Conservation (phyloP, 64 coral and sea anemone species). For the Anthopleura sola region DNA sequence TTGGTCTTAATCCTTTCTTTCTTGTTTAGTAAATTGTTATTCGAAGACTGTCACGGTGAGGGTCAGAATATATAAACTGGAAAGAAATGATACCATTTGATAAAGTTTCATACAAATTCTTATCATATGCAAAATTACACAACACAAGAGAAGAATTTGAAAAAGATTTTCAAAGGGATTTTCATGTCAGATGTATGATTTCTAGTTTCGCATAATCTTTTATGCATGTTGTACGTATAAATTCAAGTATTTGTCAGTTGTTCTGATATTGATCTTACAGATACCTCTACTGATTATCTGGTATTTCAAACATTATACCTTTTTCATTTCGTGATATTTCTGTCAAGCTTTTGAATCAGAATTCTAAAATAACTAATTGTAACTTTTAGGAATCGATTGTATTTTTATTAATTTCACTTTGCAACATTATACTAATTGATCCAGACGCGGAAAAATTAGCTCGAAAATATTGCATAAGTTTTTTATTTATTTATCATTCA, state of each 20-base stretch:
- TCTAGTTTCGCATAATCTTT: not conserved
- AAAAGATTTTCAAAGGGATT: no score
- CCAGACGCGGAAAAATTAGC: not conserved
- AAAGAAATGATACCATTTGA: no score
- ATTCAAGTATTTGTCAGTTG: no score
- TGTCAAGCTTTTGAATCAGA: not conserved
- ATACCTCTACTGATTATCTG: not conserved
- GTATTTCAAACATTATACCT: not conserved
- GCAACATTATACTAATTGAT: not conserved
- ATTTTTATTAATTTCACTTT: not conserved
- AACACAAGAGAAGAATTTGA: no score
- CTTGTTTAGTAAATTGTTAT: not conserved
- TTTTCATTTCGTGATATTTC: not conserved
- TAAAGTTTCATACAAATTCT: no score
- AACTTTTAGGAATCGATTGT: not conserved
- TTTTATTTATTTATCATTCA: not conserved
- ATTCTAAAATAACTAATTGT: no score
- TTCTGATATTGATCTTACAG: not conserved
- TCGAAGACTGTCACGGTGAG: not conserved
- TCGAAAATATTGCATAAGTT: not conserved
- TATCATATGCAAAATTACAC: no score
- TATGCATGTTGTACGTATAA: not conserved
- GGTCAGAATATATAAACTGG: not conserved
- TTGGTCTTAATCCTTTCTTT: not conserved
- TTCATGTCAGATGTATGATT: no score